These are phyloP conservation scores for Festucalex cinctus DNA, from an alignment of 2,113 vertebrate species.

Conservation along the genomic window DNA sequence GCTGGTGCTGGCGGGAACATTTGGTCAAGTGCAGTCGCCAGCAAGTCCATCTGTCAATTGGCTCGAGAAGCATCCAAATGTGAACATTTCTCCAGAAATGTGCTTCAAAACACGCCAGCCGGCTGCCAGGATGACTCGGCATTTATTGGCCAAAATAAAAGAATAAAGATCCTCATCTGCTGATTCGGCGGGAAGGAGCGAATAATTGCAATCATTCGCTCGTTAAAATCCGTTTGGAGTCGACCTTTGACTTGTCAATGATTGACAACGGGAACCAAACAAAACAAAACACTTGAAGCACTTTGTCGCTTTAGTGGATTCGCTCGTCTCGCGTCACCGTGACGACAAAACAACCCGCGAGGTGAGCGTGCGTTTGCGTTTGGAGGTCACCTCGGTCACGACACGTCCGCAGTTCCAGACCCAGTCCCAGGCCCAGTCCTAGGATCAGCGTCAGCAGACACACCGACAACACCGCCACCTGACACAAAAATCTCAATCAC, in stretches of 20 bases:
- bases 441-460: background rate
- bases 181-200: too few species aligned
- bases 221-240: too few species aligned
- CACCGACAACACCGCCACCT: conserved; percentile 1
- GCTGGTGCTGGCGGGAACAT: too few species aligned
- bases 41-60: too few species aligned
- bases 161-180: background rate
- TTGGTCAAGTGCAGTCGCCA: too few species aligned
- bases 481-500: background rate
- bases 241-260: background rate
- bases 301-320: background rate
- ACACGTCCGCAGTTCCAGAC: background rate
- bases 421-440: conserved; percentile 2
- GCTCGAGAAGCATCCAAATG: too few species aligned
- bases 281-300: background rate
- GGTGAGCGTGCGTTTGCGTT: background rate
- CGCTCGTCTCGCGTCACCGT: background rate
- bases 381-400: background rate
- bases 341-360: too few species aligned
- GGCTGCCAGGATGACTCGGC: background rate
- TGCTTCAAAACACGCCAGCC: too few species aligned
- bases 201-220: too few species aligned
- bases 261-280: too few species aligned
- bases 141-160: background rate
- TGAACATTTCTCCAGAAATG: too few species aligned